These are phyloP conservation scores for Ligdia adustata DNA, from an alignment of 2,888 invertebrate species.

Conservation along the genomic window DNA sequence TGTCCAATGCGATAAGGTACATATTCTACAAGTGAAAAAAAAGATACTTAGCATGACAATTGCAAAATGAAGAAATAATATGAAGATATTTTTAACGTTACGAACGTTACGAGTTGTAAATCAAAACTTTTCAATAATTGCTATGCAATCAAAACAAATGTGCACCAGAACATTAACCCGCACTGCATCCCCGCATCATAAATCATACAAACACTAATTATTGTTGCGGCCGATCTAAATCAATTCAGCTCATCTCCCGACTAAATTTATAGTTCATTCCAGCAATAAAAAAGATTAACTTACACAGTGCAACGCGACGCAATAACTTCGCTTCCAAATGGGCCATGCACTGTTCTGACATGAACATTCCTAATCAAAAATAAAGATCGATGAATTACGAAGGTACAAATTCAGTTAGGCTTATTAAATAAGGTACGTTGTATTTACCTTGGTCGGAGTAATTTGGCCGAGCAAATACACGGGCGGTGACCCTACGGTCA, in stretches of 20 bases:
- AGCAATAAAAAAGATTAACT: conserved; percentile 66
- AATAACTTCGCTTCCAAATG: conserved; percentile 69
- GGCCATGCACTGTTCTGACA: conserved; percentile 65
- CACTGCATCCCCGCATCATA: conserved; percentile 36
- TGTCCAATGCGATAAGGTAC: too few species aligned
- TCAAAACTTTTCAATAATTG: not conserved
- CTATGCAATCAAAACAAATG: conserved; percentile 22
- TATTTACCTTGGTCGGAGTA: conserved; percentile 66
- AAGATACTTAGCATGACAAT: too few species aligned
- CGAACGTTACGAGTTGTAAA: too few species aligned
- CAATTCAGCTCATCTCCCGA: conserved; percentile 58
- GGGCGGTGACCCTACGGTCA: conserved; percentile 71
- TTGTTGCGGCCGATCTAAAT: conserved; percentile 68
- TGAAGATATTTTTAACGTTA: too few species aligned
- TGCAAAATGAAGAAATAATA: too few species aligned
- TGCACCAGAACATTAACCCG: conserved; percentile 22
- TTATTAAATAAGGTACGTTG: conserved; percentile 65
- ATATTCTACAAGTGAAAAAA: too few species aligned
- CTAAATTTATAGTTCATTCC: conserved; percentile 62
- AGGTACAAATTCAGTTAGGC: conserved; percentile 45
- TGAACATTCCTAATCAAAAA: conserved; percentile 53
- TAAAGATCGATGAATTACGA: conserved; percentile 40
- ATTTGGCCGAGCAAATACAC: conserved; percentile 70
- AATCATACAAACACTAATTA: conserved; percentile 68
- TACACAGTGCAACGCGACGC: conserved; percentile 50